These are phyloP conservation scores for Echinometra lucunter DNA, from an alignment of 53 echinoderm and acorn worm genomes.

Conservation along the genomic window DNA sequence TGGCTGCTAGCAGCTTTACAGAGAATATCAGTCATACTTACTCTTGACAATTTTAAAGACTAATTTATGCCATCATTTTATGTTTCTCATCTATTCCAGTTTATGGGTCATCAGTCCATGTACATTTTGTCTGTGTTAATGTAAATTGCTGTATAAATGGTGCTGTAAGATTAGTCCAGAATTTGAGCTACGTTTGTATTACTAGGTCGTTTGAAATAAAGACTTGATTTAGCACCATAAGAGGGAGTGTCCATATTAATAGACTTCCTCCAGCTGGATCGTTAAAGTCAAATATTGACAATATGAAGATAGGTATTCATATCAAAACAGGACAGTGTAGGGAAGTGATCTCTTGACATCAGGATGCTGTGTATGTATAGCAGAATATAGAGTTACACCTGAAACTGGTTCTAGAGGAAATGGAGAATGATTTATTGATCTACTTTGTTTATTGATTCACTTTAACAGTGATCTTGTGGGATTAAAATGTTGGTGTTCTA, in stretches of 20 bases:
- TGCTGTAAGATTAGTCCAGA: too few species aligned
- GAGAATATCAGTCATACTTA: too few species aligned
- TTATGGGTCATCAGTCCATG: not conserved
- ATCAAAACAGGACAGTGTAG: constrained; percentile 57
- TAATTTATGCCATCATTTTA: not conserved
- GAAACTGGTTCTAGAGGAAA: not conserved
- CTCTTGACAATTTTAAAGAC: not conserved
- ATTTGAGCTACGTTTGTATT: too few species aligned
- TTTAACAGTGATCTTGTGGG: too few species aligned
- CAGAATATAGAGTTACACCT: constrained; percentile 40
- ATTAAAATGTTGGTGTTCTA: too few species aligned
- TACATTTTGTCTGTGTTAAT: not conserved
- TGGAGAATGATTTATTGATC: not conserved
- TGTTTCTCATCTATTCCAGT: not conserved
- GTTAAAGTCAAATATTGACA: not conserved
- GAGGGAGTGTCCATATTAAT: not conserved
- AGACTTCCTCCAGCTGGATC: not conserved
- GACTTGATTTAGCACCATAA: too few species aligned
- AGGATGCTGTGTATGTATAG: constrained; percentile 30
- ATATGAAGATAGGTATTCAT: constrained; percentile 36
- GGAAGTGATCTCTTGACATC: constrained; percentile 37
- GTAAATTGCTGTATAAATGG: too few species aligned
- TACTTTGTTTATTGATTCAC: too few species aligned
- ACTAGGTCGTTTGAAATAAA: too few species aligned
- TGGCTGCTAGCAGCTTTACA: too few species aligned